Evolutionary conservation across 2,888 invertebrate genomes (phyloP).

Genomic region (Drosophila kuntzei): DNA sequence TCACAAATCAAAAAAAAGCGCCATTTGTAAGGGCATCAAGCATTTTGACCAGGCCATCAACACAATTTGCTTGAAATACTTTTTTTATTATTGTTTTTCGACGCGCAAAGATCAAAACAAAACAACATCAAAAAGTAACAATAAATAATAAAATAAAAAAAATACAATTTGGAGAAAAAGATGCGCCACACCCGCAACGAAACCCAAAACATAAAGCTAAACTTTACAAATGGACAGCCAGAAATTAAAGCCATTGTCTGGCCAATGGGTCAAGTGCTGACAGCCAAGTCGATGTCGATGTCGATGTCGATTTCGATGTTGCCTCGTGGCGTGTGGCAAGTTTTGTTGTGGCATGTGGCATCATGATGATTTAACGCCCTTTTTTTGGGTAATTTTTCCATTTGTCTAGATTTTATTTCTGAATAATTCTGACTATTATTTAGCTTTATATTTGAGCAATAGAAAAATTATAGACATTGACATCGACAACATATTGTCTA

Average conservation of each 20-base stretch:
- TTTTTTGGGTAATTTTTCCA: slow-evolving; percentile 7
- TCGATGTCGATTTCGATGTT: too few relatives aligned
- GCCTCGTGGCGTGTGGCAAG: slow-evolving; percentile 20
- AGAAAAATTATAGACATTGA: too few relatives aligned
- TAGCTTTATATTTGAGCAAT: too few relatives aligned
- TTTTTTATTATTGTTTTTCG: slow-evolving; percentile 53
- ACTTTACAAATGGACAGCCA: slow-evolving; percentile 61
- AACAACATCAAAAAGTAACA: slow-evolving; percentile 24
- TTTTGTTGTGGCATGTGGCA: slow-evolving; percentile 38
- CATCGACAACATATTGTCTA: too few relatives aligned
- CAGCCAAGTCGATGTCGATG: slow-evolving; percentile 32
- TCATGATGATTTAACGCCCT: slow-evolving; percentile 56
- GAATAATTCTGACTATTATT: too few relatives aligned
- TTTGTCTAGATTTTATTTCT: slow-evolving; percentile 3
- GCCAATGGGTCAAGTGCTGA: slow-evolving; percentile 78
- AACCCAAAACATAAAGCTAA: slow-evolving; percentile 44
- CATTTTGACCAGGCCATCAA: slow-evolving; percentile 71
- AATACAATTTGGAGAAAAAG: slow-evolving; percentile 52
- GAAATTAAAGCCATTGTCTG: slow-evolving; percentile 77
- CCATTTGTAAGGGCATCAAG: slow-evolving; percentile 72
- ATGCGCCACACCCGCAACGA: slow-evolving; percentile 77
- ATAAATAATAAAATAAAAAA: slow-evolving; percentile 42
- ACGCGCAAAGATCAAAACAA: slow-evolving; percentile 76
- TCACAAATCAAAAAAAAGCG: slow-evolving; percentile 66
- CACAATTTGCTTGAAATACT: slow-evolving; percentile 70